Conservation (phyloP, 2,888 invertebrate genomes). For the Torymus aiolomorphi region DNA sequence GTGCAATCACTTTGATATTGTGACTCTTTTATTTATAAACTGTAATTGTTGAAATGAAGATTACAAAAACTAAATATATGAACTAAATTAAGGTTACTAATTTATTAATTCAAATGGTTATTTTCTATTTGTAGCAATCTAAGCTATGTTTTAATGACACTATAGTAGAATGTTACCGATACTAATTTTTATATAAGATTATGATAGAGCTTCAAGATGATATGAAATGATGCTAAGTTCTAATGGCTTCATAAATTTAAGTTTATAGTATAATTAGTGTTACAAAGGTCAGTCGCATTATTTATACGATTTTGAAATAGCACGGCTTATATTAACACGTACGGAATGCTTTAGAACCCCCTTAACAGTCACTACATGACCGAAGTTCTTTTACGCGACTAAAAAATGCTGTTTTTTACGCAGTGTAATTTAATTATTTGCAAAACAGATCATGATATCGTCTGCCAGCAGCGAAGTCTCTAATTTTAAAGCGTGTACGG, state of each 20-base stretch:
- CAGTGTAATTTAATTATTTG: slow-evolving; percentile 40
- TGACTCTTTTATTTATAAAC: not conserved
- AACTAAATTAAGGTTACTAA: too few species aligned
- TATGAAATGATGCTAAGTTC: too few species aligned
- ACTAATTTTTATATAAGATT: too few species aligned
- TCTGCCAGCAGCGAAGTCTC: slow-evolving; percentile 52
- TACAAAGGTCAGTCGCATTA: slow-evolving; percentile 39
- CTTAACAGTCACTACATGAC: slow-evolving; percentile 27
- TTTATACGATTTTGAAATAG: slow-evolving; percentile 14
- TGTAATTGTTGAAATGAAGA: not conserved
- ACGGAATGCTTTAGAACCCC: slow-evolving; percentile 47
- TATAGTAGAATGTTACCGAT: too few species aligned
- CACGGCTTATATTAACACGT: not conserved
- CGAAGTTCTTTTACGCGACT: slow-evolving; percentile 1
- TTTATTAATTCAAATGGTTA: too few species aligned
- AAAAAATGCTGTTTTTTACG: slow-evolving; percentile 15
- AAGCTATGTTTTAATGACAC: too few species aligned
- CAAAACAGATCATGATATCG: slow-evolving; percentile 53
- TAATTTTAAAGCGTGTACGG: slow-evolving; percentile 34
- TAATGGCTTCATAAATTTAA: slow-evolving; percentile 5
- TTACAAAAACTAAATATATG: too few species aligned
- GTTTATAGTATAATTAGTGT: slow-evolving; percentile 3
- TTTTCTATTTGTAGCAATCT: too few species aligned
- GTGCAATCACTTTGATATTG: slow-evolving; percentile 10
- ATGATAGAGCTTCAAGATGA: too few species aligned